Base-by-base conservation (phyloP, 2,797 vertebrate species). In the Sebastes oblongus region DNA sequence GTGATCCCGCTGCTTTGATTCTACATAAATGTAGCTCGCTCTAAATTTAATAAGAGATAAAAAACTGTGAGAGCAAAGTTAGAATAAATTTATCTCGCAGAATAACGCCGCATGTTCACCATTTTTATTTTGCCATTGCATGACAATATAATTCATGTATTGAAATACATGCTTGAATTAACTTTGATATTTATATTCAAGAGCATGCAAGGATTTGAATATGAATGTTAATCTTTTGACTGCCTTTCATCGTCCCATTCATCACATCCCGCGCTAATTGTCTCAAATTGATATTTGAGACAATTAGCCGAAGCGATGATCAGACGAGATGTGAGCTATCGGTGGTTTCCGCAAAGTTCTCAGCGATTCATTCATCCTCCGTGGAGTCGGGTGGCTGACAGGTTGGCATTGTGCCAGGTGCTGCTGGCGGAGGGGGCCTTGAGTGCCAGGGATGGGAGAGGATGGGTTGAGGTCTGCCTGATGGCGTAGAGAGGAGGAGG, bases 341-440 rank as follows among this genome's bases (percentile, higher is more conserved):
- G 75, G 90, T 86, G 93, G 92, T 64, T 93, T 93, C 90, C 87
- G 6, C 42, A 39, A 93, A 96, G 96, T 96, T 96, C 95, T 94
- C 93, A 89, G 90, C 86, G 89, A 52, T 91, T 95, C 94, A 94
- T 95, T 94, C 94, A 95, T 93, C 95, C 95, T 96, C 93, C 70
- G 82, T 89, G 46, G 75, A 88, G 94, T 91, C 89, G 95, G 75
- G 87, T 94, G 93, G 93, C 93, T 97, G 96, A 94, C 95, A 95
- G 95, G 91, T 95, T 97, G 97, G 97, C 97, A 71, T 77, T 46
- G 82, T 91, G 97, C 98, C 97, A 98, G 93, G 92, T 93, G 95
- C 95, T 94, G 95, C 95, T 94, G 95, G 97, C 96, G 96, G 92
- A 93, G 95, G 96, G 95, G 96, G 96, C 93, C 95, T 84, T 83